Percentiles rank a stretch among this genome's conserved stretches.
Conservation (phyloP, 2,113 vertebrate genomes). For the Delphinus delphis region DNA sequence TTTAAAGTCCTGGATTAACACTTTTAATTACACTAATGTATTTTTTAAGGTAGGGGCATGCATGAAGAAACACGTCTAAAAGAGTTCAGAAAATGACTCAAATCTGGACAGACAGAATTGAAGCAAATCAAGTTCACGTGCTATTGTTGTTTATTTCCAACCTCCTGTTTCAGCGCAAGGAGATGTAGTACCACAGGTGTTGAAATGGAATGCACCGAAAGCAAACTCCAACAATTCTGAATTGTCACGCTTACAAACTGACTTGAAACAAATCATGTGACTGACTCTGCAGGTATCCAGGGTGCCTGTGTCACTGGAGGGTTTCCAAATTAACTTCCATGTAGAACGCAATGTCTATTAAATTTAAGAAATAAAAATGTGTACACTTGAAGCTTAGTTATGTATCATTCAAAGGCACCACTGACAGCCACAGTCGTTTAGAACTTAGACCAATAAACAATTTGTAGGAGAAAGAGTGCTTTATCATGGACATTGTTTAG, state of each 20-base stretch:
- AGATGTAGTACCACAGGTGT: accelerated
- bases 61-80: background rate
- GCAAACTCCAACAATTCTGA: background rate
- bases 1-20: background rate
- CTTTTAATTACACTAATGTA: background rate
- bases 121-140: background rate
- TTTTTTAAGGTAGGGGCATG: background rate
- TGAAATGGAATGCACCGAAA: too few relatives aligned
- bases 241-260: background rate
- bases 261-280: background rate
- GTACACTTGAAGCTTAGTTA: background rate
- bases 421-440: background rate
- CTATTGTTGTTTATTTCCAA: background rate
- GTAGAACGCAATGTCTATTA: background rate
- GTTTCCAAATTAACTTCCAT: background rate
- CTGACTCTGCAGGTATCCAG: background rate
- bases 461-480: background rate
- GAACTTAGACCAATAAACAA: background rate
- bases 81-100: background rate
- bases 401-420: background rate
- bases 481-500: background rate
- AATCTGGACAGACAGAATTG: background rate
- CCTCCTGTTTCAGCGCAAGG: too few relatives aligned
- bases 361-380: background rate
- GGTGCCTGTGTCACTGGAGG: background rate